These are phyloP conservation scores for Trochalopteron elliotii DNA, from an alignment of 2,113 vertebrate species.

Conservation along the genomic window DNA sequence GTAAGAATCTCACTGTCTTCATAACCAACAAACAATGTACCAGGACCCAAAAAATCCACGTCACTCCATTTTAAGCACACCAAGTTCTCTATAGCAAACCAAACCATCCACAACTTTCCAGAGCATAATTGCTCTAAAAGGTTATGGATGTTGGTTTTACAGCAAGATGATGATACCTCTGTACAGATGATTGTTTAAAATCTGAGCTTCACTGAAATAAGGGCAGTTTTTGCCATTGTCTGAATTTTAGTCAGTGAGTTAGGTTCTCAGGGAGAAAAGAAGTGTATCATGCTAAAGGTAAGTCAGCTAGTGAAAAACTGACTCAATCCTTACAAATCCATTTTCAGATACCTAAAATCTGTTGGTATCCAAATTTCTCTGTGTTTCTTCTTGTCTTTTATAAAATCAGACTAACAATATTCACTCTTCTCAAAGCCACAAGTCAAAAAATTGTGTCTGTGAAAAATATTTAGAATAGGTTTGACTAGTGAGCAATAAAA, in stretches of 20 bases:
- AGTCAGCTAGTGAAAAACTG: neutral
- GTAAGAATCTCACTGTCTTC: neutral
- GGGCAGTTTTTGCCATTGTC: neutral
- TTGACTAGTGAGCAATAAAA: neutral
- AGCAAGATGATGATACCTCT: neutral
- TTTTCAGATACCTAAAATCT: neutral
- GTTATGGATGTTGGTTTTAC: neutral
- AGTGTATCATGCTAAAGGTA: neutral
- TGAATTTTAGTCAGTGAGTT: neutral
- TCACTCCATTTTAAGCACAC: neutral
- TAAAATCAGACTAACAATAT: neutral
- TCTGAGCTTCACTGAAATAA: neutral
- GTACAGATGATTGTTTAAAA: neutral
- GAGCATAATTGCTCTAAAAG: neutral
- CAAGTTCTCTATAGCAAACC: neutral
- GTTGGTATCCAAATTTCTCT: neutral
- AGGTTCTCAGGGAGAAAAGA: neutral
- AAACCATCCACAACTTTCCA: neutral
- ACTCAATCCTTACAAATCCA: neutral
- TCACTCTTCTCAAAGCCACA: neutral
- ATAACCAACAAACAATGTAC: neutral
- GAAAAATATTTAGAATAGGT: neutral
- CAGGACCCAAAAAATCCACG: neutral
- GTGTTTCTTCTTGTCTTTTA: neutral
- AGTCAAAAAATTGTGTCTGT: neutral